phyloP scores from a whole-genome alignment of 2,888 invertebrate species.

The Synergus laeviventris region DNA sequence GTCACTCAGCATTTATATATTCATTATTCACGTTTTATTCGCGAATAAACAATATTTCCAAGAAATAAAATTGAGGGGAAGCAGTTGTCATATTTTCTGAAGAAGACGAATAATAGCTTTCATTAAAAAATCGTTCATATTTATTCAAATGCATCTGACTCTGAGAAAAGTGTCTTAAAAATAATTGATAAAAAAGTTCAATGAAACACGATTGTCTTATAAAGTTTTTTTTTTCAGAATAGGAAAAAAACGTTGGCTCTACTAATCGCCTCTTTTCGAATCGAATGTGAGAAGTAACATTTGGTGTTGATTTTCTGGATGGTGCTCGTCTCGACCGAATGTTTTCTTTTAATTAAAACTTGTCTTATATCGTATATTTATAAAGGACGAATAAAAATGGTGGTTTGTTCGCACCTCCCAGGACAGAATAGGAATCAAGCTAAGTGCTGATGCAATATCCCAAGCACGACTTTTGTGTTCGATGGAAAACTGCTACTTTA shows the following conservation, averaged over 20 bases:
- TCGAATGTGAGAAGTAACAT: background rate
- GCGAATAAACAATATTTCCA: slow-evolving; percentile 9
- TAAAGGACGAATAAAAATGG: slow-evolving; percentile 6
- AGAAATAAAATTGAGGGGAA: background rate
- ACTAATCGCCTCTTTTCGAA: background rate
- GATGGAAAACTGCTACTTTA: slow-evolving; percentile 27
- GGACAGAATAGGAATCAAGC: slow-evolving; percentile 19
- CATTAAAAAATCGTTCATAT: slow-evolving; percentile 1
- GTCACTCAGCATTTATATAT: background rate
- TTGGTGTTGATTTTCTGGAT: background rate
- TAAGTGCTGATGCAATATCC: slow-evolving; percentile 34
- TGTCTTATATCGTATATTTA: background rate
- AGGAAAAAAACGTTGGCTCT: background rate
- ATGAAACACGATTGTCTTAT: background rate
- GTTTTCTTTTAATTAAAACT: slow-evolving; percentile 36
- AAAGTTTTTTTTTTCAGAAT: background rate
- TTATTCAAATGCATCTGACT: background rate
- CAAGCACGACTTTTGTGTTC: slow-evolving; percentile 30
- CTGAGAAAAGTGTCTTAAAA: background rate
- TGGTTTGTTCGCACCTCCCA: background rate
- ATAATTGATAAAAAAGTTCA: background rate
- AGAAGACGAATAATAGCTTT: background rate
- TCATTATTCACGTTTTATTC: background rate
- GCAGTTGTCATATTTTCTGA: slow-evolving; percentile 7
- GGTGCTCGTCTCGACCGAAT: background rate